These are phyloP conservation scores for Sarcophaga rosellei DNA, from an alignment of 2,888 invertebrate species.

Conservation along the genomic window DNA sequence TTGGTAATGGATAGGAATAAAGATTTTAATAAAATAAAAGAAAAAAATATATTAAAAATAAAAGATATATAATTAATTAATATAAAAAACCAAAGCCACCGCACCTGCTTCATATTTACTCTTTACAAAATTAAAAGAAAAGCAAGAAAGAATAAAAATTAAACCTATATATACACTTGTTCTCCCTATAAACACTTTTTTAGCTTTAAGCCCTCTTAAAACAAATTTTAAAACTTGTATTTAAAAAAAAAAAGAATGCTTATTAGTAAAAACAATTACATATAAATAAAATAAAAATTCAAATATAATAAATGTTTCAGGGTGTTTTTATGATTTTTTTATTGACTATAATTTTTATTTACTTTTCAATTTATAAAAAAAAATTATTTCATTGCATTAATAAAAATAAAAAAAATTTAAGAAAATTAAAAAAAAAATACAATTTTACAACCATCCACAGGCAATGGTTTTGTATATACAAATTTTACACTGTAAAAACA, in stretches of 20 bases:
- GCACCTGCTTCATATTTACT: slow-evolving; percentile 69
- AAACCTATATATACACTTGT: slow-evolving; percentile 67
- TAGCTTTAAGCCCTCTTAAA: slow-evolving; percentile 58
- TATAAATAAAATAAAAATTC: slow-evolving; percentile 6
- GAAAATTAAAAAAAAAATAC: neutral
- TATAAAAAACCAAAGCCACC: slow-evolving; percentile 66
- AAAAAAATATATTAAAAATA: slow-evolving; percentile 21
- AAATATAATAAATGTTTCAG: slow-evolving; percentile 59
- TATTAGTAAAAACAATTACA: slow-evolving; percentile 44
- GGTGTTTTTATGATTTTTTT: slow-evolving; percentile 40
- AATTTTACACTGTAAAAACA: slow-evolving; percentile 66
- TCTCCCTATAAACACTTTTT: slow-evolving; percentile 64
- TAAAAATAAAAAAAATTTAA: slow-evolving; percentile 12
- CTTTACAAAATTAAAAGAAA: slow-evolving; percentile 52
- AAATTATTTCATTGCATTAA: slow-evolving; percentile 5
- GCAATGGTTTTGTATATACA: slow-evolving; percentile 4
- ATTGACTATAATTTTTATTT: slow-evolving; percentile 2
- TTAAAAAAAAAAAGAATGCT: slow-evolving; percentile 29
- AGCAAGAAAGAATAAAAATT: slow-evolving; percentile 30
- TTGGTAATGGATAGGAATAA: slow-evolving; percentile 37
- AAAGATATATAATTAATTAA: slow-evolving; percentile 19
- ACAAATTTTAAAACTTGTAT: neutral
- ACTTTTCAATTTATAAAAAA: slow-evolving; percentile 16
- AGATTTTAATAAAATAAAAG: slow-evolving; percentile 10
- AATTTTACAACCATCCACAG: neutral